Percentiles rank a stretch among this genome's conserved stretches.
Evolutionary conservation across 2,113 vertebrate genomes (phyloP).

Genomic region (Trichomycterus rosablanca): DNA sequence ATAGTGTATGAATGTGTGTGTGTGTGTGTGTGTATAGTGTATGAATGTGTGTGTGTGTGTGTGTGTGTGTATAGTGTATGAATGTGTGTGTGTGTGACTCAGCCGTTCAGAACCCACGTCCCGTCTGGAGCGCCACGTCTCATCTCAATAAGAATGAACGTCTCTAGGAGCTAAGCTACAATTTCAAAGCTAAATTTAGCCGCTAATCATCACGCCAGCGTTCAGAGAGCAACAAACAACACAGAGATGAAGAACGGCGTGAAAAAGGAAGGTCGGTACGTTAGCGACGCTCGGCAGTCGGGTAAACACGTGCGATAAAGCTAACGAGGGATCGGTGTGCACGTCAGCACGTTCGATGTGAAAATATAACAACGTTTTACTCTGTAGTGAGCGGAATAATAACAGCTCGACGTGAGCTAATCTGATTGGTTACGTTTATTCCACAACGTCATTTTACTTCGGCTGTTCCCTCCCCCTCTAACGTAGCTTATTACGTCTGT

Average conservation of each 20-base stretch:
- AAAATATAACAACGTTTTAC: too few relatives aligned
- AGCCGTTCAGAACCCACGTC: conserved; percentile 40
- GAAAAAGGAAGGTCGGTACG: neutral
- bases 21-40: conserved; percentile 20
- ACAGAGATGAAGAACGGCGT: conserved; percentile 4
- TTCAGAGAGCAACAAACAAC: conserved; percentile 7
- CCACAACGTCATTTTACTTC: too few relatives aligned
- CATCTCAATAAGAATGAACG: conserved; percentile 39
- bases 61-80: conserved; percentile 20
- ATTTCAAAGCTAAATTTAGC: conserved; percentile 45
- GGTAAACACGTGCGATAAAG: too few relatives aligned
- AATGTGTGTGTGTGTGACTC: conserved; percentile 40
- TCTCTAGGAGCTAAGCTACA: conserved; percentile 49
- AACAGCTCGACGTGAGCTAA: too few relatives aligned
- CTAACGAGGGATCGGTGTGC: too few relatives aligned
- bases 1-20: conserved; percentile 2
- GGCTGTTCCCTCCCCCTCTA: too few relatives aligned
- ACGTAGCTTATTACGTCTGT: too few relatives aligned
- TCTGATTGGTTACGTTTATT: too few relatives aligned
- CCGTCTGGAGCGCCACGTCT: conserved; percentile 49
- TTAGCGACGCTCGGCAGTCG: too few relatives aligned
- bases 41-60: conserved; percentile 31
- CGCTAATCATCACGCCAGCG: conserved; percentile 32
- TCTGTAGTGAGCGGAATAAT: too few relatives aligned
- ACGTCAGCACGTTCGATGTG: too few relatives aligned